Conservation (phyloP, 2,888 invertebrate species). For the Malthinus seriepunctatus region DNA sequence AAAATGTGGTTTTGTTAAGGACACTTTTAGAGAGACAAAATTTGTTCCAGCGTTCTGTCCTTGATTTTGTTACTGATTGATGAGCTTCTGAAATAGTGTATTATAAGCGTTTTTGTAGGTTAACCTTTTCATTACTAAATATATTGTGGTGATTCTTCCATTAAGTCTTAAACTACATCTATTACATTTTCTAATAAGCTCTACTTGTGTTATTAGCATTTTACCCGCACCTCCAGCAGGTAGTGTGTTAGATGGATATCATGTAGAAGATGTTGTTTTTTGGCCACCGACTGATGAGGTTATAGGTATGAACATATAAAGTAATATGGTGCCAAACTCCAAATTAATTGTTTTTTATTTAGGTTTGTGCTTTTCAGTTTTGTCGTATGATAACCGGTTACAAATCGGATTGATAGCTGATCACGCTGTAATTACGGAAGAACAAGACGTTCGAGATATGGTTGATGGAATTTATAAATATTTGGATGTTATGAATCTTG, state of each 20-base stretch:
- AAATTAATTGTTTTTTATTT: slow-evolving; percentile 11
- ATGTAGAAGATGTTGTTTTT: slow-evolving; percentile 56
- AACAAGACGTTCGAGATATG: slow-evolving; percentile 52
- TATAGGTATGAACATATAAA: slow-evolving; percentile 55
- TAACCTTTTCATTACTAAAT: slow-evolving; percentile 4
- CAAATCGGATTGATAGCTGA: slow-evolving; percentile 58
- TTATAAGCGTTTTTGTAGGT: slow-evolving; percentile 1
- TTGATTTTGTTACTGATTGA: no score
- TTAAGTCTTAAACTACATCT: slow-evolving; percentile 35
- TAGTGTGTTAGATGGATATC: slow-evolving; percentile 41
- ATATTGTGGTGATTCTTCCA: slow-evolving; percentile 6
- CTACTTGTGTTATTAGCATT: slow-evolving; percentile 59
- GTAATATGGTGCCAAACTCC: not conserved
- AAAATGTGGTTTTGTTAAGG: no score
- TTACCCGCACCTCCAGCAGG: slow-evolving; percentile 56
- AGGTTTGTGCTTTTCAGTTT: slow-evolving; percentile 58
- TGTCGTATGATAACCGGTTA: slow-evolving; percentile 56
- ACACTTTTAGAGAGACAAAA: no score
- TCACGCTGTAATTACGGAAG: slow-evolving; percentile 50
- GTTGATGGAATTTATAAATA: slow-evolving; percentile 12
- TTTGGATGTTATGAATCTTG: slow-evolving; percentile 7
- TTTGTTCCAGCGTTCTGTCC: no score
- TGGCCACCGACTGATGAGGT: slow-evolving; percentile 59
- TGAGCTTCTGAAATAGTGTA: no score
- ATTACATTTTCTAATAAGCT: slow-evolving; percentile 55